Evolutionary conservation across 2,888 invertebrate species (phyloP), one percentile per base, ranked within the genome.

Genomic region (Ophioninae sp.): DNA sequence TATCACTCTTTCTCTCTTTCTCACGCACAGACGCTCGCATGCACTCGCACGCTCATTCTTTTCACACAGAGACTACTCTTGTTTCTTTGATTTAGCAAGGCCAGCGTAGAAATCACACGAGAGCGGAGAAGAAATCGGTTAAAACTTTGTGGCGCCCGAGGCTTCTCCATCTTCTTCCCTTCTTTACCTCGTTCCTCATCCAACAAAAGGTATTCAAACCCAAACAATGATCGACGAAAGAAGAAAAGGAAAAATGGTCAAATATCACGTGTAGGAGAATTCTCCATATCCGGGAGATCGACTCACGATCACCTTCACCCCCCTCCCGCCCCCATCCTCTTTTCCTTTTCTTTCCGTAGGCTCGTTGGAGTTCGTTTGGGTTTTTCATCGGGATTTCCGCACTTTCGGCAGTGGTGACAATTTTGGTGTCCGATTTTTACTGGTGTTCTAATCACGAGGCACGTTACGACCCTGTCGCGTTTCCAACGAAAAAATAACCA

Each of bases 101-200:
- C 92, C 91, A 91, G 91, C 90, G 89, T 91, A 91, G 88, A 91
- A 92, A 92, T 92, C 92, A 91, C 92, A 91, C 91, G 90, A 91
- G 90, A 91, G 22, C 51, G 51, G 17, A 82, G 88, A 79, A 79
- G 17, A 37, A 37, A 56, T 72, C 75, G 74, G 51, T 75, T 75
- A 41, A 69, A 61, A 73, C 77, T 81, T 81, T 51, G 71, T 44
- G 58, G 39, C 37, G 51, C 65, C 37, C 61, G 87, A 71, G 39
- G 37, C 51, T 39, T 67, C 77, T 78, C 64, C 74, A 74, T 79
- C 75, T 68, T 37, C 68, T 30, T 30, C 30, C 30, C 30, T 30
- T 30, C 30, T 30, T 30, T 30, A 2, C 30, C 30, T 30, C 30
- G 2, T 30, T 30, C 3, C 30, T 30, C 30, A 1, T 30, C 30